Conservation (phyloP, 2,113 vertebrate species). For the Chaetops frenatus region DNA sequence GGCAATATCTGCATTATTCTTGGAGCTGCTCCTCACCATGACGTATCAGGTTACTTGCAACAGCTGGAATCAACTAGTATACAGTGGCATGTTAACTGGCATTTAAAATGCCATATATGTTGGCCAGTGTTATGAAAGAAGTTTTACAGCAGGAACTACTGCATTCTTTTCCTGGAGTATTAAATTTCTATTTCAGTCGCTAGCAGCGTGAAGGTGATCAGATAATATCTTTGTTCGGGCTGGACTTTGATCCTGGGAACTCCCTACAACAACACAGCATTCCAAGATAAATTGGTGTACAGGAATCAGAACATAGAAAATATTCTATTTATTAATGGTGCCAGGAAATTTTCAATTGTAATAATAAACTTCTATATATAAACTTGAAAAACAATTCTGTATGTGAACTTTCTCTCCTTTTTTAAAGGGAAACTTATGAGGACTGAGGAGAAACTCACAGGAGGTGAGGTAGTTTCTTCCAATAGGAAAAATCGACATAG, state of each 20-base stretch:
- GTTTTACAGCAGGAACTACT: background rate
- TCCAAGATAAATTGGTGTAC: background rate
- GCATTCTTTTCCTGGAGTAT: background rate
- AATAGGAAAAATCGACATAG: background rate
- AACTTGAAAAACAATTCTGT: background rate
- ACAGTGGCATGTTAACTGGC: background rate
- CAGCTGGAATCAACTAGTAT: background rate
- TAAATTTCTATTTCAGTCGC: background rate
- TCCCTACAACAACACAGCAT: background rate
- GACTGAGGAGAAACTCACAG: background rate
- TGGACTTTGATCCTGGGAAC: slow-evolving; percentile 10
- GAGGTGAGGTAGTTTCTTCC: background rate
- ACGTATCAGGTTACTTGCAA: background rate
- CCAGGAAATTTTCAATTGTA: background rate
- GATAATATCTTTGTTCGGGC: background rate
- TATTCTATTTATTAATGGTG: background rate
- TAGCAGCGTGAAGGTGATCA: background rate
- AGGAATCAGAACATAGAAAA: background rate
- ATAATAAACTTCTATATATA: background rate
- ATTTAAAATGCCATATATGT: background rate
- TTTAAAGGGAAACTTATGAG: background rate
- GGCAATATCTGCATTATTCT: background rate
- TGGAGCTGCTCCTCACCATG: background rate
- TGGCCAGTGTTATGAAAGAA: background rate
- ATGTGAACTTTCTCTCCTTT: background rate